Base-by-base conservation (phyloP, 2,888 invertebrate species). In the Nymphalis urticae region DNA sequence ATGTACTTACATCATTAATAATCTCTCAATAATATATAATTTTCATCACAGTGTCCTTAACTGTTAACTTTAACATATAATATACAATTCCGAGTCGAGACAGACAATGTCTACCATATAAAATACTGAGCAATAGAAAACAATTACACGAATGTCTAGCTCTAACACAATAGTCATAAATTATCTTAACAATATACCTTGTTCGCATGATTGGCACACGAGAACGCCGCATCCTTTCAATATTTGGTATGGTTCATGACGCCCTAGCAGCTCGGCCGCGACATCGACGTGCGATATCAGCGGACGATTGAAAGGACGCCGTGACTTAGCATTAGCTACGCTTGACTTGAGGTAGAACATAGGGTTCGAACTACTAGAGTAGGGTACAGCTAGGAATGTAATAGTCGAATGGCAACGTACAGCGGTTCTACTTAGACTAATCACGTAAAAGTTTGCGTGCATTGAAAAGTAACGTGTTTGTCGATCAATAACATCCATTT, bases 11-110 rank as follows among this genome's bases (percentile, higher is more conserved):
- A 88, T 85, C 90, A 85, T 81, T 89, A 87, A 91, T 90, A 92
- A 92, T 92, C 91, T 92, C 90, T 92, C 90, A 91, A 90, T 92
- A 92, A 89, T 92, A 91, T 90, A 92, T 92, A 92, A 92, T 92
- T 92, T 92, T 88, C 90, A 92, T 92, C 92, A 92, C 92, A 92
- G 92, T 90, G 86, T 87, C 82, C 89, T 91, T 92, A 89, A 91
- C 90, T 91, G 90, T 92, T 89, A 91, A 90, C 83, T 84, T 87
- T 89, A 91, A 92, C 90, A 85, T 90, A 89, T 89, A 85, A 87
- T 89, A n/a, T n/a, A 92, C 90, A 91, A 91, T 89, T 89, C 89
- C 89, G 85, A 88, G 86, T 87, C 83, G 83, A 81, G 85, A 84
- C 85, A 75, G 79, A 81, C 75, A 81, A 84, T 84, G 82, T 85